Evolutionary conservation across 2,797 vertebrate genomes (phyloP), one percentile per base, ranked within the genome.

Genomic region (Apogon talboti): DNA sequence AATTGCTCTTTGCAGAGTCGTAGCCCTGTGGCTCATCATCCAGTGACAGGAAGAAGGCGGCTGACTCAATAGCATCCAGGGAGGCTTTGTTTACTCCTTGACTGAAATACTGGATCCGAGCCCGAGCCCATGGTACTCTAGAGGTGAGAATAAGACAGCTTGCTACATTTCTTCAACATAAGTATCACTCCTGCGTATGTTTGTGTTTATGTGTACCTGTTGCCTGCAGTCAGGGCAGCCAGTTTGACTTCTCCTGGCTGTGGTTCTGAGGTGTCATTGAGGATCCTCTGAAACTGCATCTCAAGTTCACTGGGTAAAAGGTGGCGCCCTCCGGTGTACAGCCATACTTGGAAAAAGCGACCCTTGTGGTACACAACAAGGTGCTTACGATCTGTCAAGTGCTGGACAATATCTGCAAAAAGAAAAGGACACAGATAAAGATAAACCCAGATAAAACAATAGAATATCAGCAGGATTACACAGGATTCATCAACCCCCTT

Each of bases 271-370:
- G 91, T 91, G 33, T 98, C 96, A 0, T 93, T 95, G 72, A 99
- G 94, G 84, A 99, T 98, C 72, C 91, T 90, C 89, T 97, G 96
- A 91, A 98, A 96, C 84, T 99, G 97, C 57, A 90, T 78, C 91
- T 99, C 93, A 30, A 99, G 92, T 82, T 98, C 96, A 0, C 94
- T 91, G 13, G 97, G 97, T 28, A 80, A 76, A 37, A 99, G 96
- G 68, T 95, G 92, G 18, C 93, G 90, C n/a, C 95, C 95, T 11
- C 95, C 95, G 0, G 95, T 92, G 69, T 98, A 98, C 3, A 99
- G 87, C 94, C 96, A 97, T 15, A 98, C 64, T 68, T 95, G 93
- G 89, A 95, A 99, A 84, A 95, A 96, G 7, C 97, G 94, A 6
- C 97, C 97, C 48, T 84, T 89, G 91, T 99, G 96, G 90, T 95